Conservation (phyloP, 2,888 invertebrate species). For the Lomographa bimaculata region DNA sequence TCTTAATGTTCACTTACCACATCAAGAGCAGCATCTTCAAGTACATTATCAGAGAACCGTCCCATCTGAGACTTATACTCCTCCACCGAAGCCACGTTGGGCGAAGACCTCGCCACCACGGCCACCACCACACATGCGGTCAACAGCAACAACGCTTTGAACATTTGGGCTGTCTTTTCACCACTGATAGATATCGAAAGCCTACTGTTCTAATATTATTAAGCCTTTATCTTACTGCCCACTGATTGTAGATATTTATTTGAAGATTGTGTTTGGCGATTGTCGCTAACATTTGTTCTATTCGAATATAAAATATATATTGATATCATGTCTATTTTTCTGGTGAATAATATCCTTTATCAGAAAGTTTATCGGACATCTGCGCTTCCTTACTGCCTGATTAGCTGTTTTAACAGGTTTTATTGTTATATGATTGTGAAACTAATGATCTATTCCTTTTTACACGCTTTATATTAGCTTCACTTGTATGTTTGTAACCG, state of each 20-base stretch:
- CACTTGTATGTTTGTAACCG: too few relatives aligned
- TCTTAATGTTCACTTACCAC: too few relatives aligned
- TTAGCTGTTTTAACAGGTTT: too few relatives aligned
- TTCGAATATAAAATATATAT: neutral
- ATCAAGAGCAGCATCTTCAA: conserved; percentile 55
- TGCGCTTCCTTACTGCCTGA: conserved; percentile 8
- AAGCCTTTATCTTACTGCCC: conserved; percentile 22
- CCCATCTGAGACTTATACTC: conserved; percentile 31
- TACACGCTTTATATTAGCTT: too few relatives aligned
- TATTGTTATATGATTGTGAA: too few relatives aligned
- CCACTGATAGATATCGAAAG: conserved; percentile 23
- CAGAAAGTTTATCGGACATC: conserved; percentile 5
- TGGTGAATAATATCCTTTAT: conserved; percentile 5
- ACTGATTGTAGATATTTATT: too few relatives aligned
- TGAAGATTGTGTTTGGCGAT: too few relatives aligned
- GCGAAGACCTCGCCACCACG: conserved; percentile 45
- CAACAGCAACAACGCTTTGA: conserved; percentile 35
- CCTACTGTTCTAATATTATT: conserved; percentile 13
- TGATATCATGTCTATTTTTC: conserved; percentile 1
- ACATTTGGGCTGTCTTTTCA: conserved; percentile 35
- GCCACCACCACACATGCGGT: conserved; percentile 33
- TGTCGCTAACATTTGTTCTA: too few relatives aligned
- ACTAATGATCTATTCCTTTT: too few relatives aligned
- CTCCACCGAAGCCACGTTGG: conserved; percentile 47
- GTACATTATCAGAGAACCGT: conserved; percentile 42